Evolutionary conservation across 2,113 vertebrate genomes (phyloP), one percentile per base, ranked within the genome.

Genomic region (Sterrhoptilus dennistouni): DNA sequence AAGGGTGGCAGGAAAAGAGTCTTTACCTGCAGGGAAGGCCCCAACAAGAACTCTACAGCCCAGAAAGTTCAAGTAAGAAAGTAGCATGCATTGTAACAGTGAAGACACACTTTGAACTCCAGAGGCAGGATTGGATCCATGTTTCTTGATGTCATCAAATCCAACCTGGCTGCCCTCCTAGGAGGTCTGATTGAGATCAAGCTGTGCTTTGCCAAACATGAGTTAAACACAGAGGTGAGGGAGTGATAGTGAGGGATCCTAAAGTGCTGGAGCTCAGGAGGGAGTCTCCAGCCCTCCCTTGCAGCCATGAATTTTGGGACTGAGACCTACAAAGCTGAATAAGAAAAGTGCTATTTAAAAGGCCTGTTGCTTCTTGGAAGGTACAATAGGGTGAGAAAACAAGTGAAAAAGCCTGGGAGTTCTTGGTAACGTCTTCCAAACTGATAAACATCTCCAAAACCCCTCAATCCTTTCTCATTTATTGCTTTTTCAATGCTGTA

Each of bases 151-250:
- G 87, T 61, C 12, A 7, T 96, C 93, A 89, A 71, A 93, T 79
- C 83, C 83, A 96, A 12, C 22, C 94, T 94, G 91, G 65, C 91
- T 93, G 36, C 71, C 82, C 94, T 95, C 57, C 77, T 94, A 70
- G 57, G 77, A 93, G 69, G 49, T 57, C 74, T 95, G 91, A 94
- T 91, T 81, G 91, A 95, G 69, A 92, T 94, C 91, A 90, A 31
- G n/a, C 13, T 81, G 56, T 64, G 33, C 49, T 76, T 64, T 92
- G 91, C 91, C 95, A 95, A 94, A 89, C 53, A 72, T 0, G 25
- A 91, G 83, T 91, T 91, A 82, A 91, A 71, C 81, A 72, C 36
- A 60, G 91, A 91, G 72, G 49, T 79, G 29, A 75, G 40, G 40
- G 52, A 87, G 36, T 23, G 36, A 84, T 84, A 89, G 57, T 16